phyloP scores from a whole-genome alignment of 2,113 vertebrate genomes.

The Astatoreochromis straeleni region DNA sequence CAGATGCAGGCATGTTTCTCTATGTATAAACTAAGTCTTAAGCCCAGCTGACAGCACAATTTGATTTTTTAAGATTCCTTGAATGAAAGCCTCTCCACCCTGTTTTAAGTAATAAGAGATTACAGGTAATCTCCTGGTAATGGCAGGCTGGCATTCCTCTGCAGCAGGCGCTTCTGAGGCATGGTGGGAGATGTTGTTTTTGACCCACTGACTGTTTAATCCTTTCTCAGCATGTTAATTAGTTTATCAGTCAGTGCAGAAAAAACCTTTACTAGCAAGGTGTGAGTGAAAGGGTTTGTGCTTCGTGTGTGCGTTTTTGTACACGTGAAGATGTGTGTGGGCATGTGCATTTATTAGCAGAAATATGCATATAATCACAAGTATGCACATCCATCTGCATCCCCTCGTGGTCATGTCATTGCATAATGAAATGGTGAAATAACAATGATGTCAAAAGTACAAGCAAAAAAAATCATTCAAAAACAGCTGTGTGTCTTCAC shows the following conservation, averaged over 20 bases:
- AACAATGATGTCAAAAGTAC: neutral
- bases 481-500: neutral
- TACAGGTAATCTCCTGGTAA: constrained; percentile 63
- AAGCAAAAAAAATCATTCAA: neutral
- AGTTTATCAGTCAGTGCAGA: constrained; percentile 23
- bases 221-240: constrained; percentile 33
- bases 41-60: constrained; percentile 66
- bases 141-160: constrained; percentile 51
- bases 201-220: constrained; percentile 36
- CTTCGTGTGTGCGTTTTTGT: neutral
- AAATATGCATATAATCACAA: neutral
- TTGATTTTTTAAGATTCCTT: constrained; percentile 66
- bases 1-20: constrained; percentile 68
- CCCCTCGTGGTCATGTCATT: neutral
- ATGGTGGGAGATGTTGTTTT: constrained; percentile 41
- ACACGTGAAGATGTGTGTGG: neutral
- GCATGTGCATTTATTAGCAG: neutral
- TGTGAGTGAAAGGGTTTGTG: neutral
- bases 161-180: constrained; percentile 2
- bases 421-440: neutral
- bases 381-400: neutral
- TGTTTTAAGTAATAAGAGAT: constrained; percentile 72
- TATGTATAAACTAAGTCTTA: constrained; percentile 59
- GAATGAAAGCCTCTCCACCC: constrained; percentile 67
- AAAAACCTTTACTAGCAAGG: neutral